Evolutionary conservation across 1,140 invertebrate species (phyloP).

Genomic region (Ephestia elutella): DNA sequence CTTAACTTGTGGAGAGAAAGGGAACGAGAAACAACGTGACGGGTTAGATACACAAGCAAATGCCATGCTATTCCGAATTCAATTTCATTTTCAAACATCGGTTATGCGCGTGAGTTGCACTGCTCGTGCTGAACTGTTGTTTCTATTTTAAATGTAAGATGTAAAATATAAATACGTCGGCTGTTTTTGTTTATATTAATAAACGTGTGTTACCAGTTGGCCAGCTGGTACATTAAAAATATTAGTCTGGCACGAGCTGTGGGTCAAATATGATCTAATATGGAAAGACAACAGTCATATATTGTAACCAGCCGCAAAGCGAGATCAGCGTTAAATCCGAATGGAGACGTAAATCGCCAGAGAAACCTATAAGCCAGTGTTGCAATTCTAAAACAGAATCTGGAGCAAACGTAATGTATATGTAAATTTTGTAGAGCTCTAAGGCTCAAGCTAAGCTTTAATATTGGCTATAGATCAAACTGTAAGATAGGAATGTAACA

Average conservation of each 20-base stretch:
- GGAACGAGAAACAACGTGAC: slow-evolving; percentile 45
- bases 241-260: not conserved
- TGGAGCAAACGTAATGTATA: slow-evolving; percentile 58
- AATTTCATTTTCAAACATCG: slow-evolving; percentile 62
- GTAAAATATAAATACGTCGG: not conserved
- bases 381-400: slow-evolving; percentile 47
- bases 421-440: slow-evolving; percentile 45
- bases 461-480: slow-evolving; percentile 29
- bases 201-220: not conserved
- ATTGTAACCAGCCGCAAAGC: slow-evolving; percentile 18
- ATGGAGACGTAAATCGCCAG: slow-evolving; percentile 46
- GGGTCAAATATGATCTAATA: slow-evolving; percentile 17
- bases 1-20: slow-evolving; percentile 27
- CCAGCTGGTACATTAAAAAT: not conserved
- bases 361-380: slow-evolving; percentile 43
- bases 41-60: slow-evolving; percentile 46
- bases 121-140: slow-evolving; percentile 32
- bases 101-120: slow-evolving; percentile 53
- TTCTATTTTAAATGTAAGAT: not conserved
- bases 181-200: not conserved
- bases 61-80: slow-evolving; percentile 58
- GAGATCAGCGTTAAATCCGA: slow-evolving; percentile 27
- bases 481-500: slow-evolving; percentile 19
- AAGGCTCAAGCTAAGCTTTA: slow-evolving; percentile 26
- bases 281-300: slow-evolving; percentile 19